Evolutionary conservation across 2,113 vertebrate species (phyloP).

Genomic region (Chloroceryle aenea): DNA sequence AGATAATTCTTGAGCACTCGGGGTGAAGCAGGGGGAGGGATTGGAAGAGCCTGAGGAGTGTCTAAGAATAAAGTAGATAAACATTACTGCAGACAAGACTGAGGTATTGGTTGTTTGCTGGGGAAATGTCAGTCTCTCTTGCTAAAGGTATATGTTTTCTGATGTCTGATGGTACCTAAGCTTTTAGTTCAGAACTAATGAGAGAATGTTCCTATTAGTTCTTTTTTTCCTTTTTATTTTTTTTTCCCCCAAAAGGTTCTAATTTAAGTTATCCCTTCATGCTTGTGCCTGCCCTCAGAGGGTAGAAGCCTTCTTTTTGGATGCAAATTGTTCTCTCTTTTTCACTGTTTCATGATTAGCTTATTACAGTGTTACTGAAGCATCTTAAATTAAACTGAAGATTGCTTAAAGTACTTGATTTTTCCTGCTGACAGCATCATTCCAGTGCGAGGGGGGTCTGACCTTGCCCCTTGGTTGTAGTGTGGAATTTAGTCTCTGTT

Average conservation of each 20-base stretch:
- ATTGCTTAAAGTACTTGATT: not conserved
- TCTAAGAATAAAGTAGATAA: constrained; percentile 16
- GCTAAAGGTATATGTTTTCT: not conserved
- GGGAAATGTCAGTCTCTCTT: not conserved
- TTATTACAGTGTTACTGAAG: not conserved
- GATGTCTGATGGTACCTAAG: not conserved
- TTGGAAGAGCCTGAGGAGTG: not conserved
- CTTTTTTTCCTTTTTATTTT: not conserved
- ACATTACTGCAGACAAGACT: not conserved
- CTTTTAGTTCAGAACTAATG: not conserved
- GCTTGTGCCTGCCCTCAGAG: not conserved
- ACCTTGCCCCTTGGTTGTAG: not conserved
- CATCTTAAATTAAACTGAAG: not conserved
- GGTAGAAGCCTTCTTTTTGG: not conserved
- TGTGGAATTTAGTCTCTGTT: not conserved
- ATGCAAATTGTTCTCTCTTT: not conserved
- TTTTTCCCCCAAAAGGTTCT: not conserved
- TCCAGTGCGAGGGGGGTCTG: not conserved
- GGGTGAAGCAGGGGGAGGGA: not conserved
- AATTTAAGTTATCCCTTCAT: not conserved
- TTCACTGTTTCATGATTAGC: not conserved
- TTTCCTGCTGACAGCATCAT: not conserved
- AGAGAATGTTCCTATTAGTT: not conserved
- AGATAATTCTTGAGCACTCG: constrained; percentile 21
- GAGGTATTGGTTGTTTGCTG: not conserved